A percentile compares a stretch with the other conserved stretches of the same genome.
phyloP scores from a whole-genome alignment of 2,888 invertebrate genomes.

The Chalcis sispes region DNA sequence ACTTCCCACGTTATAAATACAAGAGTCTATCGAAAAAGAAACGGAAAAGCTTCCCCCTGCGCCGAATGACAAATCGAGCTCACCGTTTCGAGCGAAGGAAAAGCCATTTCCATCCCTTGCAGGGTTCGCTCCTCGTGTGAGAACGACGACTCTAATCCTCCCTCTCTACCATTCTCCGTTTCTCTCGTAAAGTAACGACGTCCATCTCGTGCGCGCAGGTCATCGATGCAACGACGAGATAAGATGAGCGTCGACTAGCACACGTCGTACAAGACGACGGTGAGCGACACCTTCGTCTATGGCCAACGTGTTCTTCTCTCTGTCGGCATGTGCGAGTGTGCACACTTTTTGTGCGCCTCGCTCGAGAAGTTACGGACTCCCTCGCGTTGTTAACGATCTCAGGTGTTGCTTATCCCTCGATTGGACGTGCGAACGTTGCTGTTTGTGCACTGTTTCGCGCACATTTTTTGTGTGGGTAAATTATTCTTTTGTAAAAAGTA shows the following conservation, averaged over 20 bases:
- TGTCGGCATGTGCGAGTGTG: too few relatives aligned
- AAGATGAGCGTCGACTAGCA: constrained; percentile 57
- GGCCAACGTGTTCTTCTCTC: too few relatives aligned
- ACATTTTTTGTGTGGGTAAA: too few relatives aligned
- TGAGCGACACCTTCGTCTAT: neutral
- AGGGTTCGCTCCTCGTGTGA: constrained; percentile 40
- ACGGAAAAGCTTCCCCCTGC: neutral
- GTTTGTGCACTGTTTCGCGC: too few relatives aligned
- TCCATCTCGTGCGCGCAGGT: constrained; percentile 53
- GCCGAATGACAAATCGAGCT: constrained; percentile 37
- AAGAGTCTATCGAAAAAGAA: constrained; percentile 15
- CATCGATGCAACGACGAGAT: constrained; percentile 59
- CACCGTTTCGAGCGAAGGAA: constrained; percentile 31
- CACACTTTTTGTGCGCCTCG: too few relatives aligned
- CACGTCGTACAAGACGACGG: constrained; percentile 51
- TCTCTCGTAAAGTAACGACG: neutral
- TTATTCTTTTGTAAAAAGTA: too few relatives aligned
- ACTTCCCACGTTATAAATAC: constrained; percentile 19
- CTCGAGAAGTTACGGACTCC: too few relatives aligned
- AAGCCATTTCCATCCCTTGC: constrained; percentile 43
- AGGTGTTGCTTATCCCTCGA: too few relatives aligned
- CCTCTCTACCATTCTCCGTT: neutral
- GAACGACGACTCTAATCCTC: constrained; percentile 55
- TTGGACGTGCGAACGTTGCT: too few relatives aligned
- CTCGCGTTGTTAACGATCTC: too few relatives aligned